These are phyloP conservation scores for Anthrax anthrax DNA, from an alignment of 2,888 invertebrate species.

Conservation along the genomic window DNA sequence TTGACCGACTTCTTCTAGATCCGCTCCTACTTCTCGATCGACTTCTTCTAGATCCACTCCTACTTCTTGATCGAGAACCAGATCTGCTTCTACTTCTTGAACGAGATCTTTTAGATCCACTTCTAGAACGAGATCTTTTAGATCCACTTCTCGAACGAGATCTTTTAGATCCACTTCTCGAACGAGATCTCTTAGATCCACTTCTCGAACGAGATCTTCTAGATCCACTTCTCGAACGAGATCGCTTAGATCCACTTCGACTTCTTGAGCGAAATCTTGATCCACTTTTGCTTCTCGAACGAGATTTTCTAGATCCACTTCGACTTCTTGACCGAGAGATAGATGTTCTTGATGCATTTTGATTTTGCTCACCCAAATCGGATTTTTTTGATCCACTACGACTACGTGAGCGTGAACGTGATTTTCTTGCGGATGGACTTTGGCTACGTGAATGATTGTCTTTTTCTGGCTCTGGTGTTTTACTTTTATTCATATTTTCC, in stretches of 20 bases:
- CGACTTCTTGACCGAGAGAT: constrained; percentile 17
- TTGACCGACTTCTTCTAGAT: constrained; percentile 16
- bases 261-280: constrained; percentile 18
- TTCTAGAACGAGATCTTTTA: not conserved
- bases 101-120: constrained; percentile 5
- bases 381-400: constrained; percentile 14
- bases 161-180: constrained; percentile 11
- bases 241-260: constrained; percentile 16
- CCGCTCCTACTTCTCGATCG: constrained; percentile 17
- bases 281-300: constrained; percentile 17
- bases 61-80: constrained; percentile 15
- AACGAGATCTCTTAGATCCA: constrained; percentile 15
- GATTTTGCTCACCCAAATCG: constrained; percentile 19
- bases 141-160: constrained; percentile 15
- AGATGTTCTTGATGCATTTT: constrained; percentile 20
- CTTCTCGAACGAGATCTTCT: constrained; percentile 10
- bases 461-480: constrained; percentile 13
- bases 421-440: constrained; percentile 10
- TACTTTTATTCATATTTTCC: constrained; percentile 12
- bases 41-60: constrained; percentile 13
- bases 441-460: constrained; percentile 14
- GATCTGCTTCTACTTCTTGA: constrained; percentile 22
- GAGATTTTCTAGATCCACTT: constrained; percentile 13
- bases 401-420: constrained; percentile 12
- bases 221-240: constrained; percentile 15